These are phyloP conservation scores for Haemorhous mexicanus DNA, from an alignment of 2,113 vertebrate species.

Conservation along the genomic window DNA sequence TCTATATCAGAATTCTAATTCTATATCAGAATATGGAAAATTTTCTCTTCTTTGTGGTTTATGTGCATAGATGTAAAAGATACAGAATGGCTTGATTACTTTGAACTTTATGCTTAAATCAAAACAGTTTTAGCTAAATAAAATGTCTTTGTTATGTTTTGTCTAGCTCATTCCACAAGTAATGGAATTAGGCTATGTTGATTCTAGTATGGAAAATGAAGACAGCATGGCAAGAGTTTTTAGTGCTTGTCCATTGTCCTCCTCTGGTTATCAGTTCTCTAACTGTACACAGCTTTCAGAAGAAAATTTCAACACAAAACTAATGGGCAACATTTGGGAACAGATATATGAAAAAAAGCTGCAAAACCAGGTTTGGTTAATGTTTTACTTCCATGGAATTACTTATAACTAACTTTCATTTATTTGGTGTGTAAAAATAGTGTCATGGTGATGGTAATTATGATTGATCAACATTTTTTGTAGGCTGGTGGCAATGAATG, in stretches of 20 bases:
- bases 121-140: neutral
- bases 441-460: neutral
- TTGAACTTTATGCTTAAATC: neutral
- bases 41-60: neutral
- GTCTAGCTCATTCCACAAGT: slow-evolving; percentile 70
- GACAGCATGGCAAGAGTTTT: neutral
- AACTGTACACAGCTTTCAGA: neutral
- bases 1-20: too few relatives aligned
- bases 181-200: slow-evolving; percentile 64
- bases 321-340: neutral
- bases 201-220: slow-evolving; percentile 64
- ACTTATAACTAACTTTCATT: neutral
- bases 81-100: neutral
- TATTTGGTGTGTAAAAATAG: neutral
- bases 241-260: slow-evolving; percentile 42
- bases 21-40: neutral
- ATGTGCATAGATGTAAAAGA: neutral
- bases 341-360: neutral
- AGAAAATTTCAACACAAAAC: slow-evolving; percentile 6
- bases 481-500: neutral
- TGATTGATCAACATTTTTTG: neutral
- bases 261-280: slow-evolving; percentile 48
- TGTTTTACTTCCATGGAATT: neutral
- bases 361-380: slow-evolving; percentile 42
- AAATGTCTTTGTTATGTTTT: neutral